A percentile compares a stretch with the other conserved stretches of the same genome.
Conservation (phyloP, 2,888 invertebrate genomes). For the Apotomis capreana region DNA sequence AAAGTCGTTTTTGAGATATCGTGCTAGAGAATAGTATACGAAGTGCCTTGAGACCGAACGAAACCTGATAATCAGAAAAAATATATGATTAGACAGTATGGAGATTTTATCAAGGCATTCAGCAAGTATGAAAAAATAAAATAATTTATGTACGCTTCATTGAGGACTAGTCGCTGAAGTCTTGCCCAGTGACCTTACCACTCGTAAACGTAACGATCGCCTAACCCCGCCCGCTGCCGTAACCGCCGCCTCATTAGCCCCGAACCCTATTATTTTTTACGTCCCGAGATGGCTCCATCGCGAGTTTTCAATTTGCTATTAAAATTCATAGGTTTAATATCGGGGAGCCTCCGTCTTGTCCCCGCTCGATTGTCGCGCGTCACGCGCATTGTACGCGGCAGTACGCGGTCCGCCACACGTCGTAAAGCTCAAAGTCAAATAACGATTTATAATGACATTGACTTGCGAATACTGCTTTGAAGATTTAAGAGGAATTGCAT, state of each 20-base stretch:
- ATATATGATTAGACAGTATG: too few species aligned
- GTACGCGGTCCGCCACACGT: neutral
- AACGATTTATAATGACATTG: conserved; percentile 4
- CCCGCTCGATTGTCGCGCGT: neutral
- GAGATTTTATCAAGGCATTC: too few species aligned
- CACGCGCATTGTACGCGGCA: neutral
- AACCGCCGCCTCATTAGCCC: conserved; percentile 21
- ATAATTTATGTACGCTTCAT: too few species aligned
- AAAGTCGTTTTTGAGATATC: too few species aligned
- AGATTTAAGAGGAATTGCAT: conserved; percentile 26
- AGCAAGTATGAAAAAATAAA: too few species aligned
- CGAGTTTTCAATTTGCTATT: conserved; percentile 38
- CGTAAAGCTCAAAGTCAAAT: neutral
- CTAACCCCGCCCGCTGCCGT: too few species aligned
- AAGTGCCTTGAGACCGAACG: too few species aligned
- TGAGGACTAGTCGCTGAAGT: too few species aligned
- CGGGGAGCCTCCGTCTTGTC: conserved; percentile 6
- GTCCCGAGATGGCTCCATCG: conserved; percentile 12
- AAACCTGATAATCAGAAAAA: too few species aligned
- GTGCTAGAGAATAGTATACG: too few species aligned
- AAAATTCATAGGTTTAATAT: conserved; percentile 34
- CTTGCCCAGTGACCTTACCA: too few species aligned
- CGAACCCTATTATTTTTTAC: conserved; percentile 38
- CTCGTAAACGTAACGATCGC: too few species aligned
- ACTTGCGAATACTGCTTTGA: conserved; percentile 16